Evolutionary conservation across 1,140 invertebrate species (phyloP).

Genomic region (Batillaria attramentaria): DNA sequence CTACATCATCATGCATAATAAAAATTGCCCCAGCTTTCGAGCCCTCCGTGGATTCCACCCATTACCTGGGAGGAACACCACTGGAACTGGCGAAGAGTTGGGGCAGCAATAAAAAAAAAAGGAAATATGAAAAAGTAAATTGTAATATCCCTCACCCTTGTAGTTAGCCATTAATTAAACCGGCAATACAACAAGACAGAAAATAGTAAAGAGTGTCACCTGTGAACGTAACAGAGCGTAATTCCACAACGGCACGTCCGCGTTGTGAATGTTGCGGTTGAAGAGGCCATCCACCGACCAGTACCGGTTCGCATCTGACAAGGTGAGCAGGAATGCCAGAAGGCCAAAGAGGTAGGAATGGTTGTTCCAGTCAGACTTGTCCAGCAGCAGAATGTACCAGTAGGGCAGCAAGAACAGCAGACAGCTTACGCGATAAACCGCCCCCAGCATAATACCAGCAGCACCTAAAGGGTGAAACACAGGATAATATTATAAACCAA

Average conservation of each 20-base stretch:
- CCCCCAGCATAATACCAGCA: conserved; percentile 84
- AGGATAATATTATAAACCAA: too few relatives aligned
- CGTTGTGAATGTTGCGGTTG: conserved; percentile 69
- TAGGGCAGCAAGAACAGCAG: conserved; percentile 82
- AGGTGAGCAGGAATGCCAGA: conserved; percentile 79
- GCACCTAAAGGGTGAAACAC: conserved; percentile 78
- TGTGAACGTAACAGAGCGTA: conserved; percentile 86
- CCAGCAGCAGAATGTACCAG: conserved; percentile 90
- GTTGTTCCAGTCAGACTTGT: conserved; percentile 95
- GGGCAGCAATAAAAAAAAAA: too few relatives aligned
- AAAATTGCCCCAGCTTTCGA: too few relatives aligned
- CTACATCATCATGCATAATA: too few relatives aligned
- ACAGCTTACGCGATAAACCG: conserved; percentile 80
- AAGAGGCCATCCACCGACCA: conserved; percentile 78
- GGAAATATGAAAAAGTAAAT: too few relatives aligned
- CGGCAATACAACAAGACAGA: too few relatives aligned
- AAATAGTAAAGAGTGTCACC: conserved; percentile 58
- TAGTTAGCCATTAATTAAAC: too few relatives aligned
- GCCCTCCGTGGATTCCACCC: too few relatives aligned
- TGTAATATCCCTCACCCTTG: too few relatives aligned
- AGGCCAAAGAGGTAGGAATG: conserved; percentile 93
- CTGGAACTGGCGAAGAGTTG: too few relatives aligned
- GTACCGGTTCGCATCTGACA: conserved; percentile 79
- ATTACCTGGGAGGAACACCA: too few relatives aligned
- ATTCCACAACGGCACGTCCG: conserved; percentile 87